Evolutionary conservation across 2,888 invertebrate genomes (phyloP).

Genomic region (Aleiodes leptofemur): DNA sequence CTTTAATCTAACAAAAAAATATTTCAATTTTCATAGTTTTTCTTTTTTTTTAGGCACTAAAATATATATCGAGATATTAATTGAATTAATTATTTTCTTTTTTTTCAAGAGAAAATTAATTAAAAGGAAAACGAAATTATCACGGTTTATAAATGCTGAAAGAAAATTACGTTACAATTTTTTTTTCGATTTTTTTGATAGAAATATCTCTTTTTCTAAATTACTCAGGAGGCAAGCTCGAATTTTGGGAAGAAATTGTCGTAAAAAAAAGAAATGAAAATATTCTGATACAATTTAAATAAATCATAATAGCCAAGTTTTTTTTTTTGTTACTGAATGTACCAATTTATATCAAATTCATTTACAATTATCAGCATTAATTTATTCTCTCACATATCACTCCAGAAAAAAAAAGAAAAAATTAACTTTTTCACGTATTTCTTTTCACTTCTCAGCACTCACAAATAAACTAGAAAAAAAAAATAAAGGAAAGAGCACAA

Average conservation of each 20-base stretch:
- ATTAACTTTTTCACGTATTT: not conserved
- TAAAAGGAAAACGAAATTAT: not conserved
- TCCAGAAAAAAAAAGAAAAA: too few species aligned
- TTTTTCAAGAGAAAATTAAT: not conserved
- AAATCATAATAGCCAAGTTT: not conserved
- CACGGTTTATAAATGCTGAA: not conserved
- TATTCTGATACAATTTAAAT: not conserved
- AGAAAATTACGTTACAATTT: too few species aligned
- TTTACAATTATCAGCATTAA: constrained; percentile 43
- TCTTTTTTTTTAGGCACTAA: constrained; percentile 24
- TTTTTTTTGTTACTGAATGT: constrained; percentile 19
- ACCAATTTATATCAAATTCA: constrained; percentile 35
- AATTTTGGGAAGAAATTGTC: constrained; percentile 34
- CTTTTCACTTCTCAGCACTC: constrained; percentile 18
- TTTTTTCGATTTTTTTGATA: constrained; percentile 6
- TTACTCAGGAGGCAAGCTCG: constrained; percentile 53
- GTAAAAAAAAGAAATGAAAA: too few species aligned
- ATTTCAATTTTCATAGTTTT: constrained; percentile 10
- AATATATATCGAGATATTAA: constrained; percentile 19
- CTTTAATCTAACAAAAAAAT: constrained; percentile 14
- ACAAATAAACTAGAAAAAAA: constrained; percentile 40
- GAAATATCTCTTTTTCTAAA: constrained; percentile 1
- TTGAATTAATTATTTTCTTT: constrained; percentile 4
- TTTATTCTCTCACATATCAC: constrained; percentile 8
- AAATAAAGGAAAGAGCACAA: not conserved